phyloP scores from a whole-genome alignment of 2,888 invertebrate genomes.

The Diogma glabrata region DNA sequence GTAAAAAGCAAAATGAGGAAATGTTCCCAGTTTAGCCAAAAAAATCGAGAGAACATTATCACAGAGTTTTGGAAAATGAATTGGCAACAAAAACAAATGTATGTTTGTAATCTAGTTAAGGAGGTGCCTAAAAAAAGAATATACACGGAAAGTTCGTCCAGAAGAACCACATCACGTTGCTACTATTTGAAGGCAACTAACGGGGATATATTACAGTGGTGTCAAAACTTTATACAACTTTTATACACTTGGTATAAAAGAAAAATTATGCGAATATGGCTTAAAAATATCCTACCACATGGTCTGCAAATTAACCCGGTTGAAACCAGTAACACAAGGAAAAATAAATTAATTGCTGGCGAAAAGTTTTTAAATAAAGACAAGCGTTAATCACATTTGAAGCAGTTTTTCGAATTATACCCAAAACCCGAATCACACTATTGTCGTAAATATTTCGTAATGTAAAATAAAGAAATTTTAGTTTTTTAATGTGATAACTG shows the following conservation, averaged over 20 bases:
- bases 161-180: constrained; percentile 1
- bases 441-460: not conserved
- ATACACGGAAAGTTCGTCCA: not conserved
- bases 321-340: not conserved
- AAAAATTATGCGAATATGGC: constrained; percentile 4
- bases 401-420: constrained; percentile 1
- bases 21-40: not conserved
- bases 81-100: not conserved
- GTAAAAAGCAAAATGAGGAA: not conserved
- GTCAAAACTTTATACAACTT: not conserved
- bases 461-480: not conserved
- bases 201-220: not conserved
- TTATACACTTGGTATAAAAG: not conserved
- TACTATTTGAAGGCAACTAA: constrained; percentile 2
- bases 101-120: constrained; percentile 2
- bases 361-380: constrained; percentile 6
- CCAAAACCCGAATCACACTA: constrained; percentile 3
- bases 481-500: constrained; percentile 6
- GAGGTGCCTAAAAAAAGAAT: not conserved
- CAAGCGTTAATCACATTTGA: constrained; percentile 4
- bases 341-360: not conserved
- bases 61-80: constrained; percentile 5
- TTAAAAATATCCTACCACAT: constrained; percentile 3
- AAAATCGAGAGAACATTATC: not conserved
- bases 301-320: constrained; percentile 4